Base-by-base conservation (phyloP, 2,797 vertebrate species). In the Loris lydekkerianus region DNA sequence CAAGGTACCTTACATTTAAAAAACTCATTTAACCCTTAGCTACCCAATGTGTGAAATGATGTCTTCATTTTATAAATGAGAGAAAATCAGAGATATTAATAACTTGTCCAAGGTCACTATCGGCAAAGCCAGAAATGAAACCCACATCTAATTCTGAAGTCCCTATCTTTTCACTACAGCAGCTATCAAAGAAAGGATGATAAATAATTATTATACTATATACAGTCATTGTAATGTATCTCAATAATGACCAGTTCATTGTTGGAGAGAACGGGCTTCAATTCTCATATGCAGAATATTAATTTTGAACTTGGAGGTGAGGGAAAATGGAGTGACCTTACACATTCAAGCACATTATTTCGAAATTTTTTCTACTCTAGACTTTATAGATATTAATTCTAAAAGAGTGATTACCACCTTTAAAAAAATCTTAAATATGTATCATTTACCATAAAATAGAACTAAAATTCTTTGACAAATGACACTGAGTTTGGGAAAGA, bases 341-440 rank as follows among this genome's bases (percentile, higher is more conserved):
- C 7, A 49, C 21, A 87, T 23, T 82, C 61, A 84, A 87, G 72
- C 20, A 89, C 23, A 78, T n/a, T 82, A 73, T 40, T 82, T 76
- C 65, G 53, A 69, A 95, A 83, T 58, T 93, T 69, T 91, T 97
- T 65, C 76, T 87, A 69, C 80, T 81, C 89, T 37, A 87, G 31
- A 76, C 0, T 49, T n/a, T 17, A 81, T 2, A 89, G 40, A 86
- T 53, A 89, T 75, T 73, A 96, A 96, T 53, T 10, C 25, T 40
- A 46, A 84, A 91, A 94, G 23, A 70, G n/a, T 7, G 18, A 89
- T 58, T 58, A 31, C 31, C 27, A 43, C 10, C 4, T 43, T 72
- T 21, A 70, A 81, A 81, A 82, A 65, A 83, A 65, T 14, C 37
- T 40, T 72, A 77, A 69, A 25, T 70, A 87, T 2, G 10, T 31